phyloP scores from a whole-genome alignment of 2,797 vertebrate genomes.

The Capromys pilorides region DNA sequence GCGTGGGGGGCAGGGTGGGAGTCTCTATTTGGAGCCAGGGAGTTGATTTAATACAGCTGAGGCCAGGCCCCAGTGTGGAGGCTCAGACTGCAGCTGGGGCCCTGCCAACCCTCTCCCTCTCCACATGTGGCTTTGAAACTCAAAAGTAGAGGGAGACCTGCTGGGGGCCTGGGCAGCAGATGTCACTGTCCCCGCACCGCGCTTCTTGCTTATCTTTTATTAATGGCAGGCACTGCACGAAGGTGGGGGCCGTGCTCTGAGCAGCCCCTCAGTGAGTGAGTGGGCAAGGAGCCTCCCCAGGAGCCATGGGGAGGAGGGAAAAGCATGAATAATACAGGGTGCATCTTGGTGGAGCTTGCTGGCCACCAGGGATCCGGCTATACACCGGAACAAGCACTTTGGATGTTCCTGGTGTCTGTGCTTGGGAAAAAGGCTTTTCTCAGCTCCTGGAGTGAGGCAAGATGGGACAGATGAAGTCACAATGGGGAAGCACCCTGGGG shows the following conservation, averaged over 20 bases:
- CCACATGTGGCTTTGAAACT: conserved; percentile 62
- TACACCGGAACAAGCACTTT: conserved; percentile 73
- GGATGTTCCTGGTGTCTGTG: conserved; percentile 51
- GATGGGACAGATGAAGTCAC: background rate
- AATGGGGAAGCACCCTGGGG: background rate
- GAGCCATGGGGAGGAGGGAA: conserved; percentile 63
- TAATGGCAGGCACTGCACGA: conserved; percentile 79
- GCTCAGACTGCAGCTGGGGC: conserved; percentile 75
- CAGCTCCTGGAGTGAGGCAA: background rate
- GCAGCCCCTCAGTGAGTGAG: conserved; percentile 6
- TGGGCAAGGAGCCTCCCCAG: conserved; percentile 56
- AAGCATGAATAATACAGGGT: conserved; percentile 81
- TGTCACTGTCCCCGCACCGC: conserved; percentile 66
- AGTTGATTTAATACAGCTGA: conserved; percentile 84
- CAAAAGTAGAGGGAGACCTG: background rate
- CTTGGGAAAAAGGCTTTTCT: background rate
- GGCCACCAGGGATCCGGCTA: conserved; percentile 70
- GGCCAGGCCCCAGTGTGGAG: conserved; percentile 69
- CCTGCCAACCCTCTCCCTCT: conserved; percentile 29
- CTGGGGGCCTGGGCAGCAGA: conserved; percentile 50
- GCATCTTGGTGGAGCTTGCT: conserved; percentile 77
- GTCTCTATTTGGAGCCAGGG: conserved; percentile 75
- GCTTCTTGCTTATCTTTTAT: conserved; percentile 82
- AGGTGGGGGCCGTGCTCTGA: conserved; percentile 72
- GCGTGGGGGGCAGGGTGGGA: conserved; percentile 24